Base-by-base conservation (phyloP, 2,888 invertebrate species). In the Clepsis dumicolana region DNA sequence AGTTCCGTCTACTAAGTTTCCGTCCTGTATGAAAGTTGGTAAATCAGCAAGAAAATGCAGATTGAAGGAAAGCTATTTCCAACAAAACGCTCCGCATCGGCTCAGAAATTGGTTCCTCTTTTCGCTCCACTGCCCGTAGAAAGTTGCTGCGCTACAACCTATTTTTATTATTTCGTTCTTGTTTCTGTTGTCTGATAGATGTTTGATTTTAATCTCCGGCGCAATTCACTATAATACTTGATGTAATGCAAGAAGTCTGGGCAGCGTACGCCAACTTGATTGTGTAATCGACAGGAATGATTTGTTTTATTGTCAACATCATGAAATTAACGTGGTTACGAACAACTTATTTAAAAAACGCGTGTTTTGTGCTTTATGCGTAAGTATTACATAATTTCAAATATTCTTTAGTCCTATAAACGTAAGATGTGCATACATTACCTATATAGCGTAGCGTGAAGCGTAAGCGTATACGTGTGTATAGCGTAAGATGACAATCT, bases 21-120 rank as follows among this genome's bases (percentile, higher is more conserved):
- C 77, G 80, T 74, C 85, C 84, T 82, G 79, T 87, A 90, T 88
- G 89, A 88, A 92, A 93, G 88, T 93, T 93, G 89, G 91, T 91
- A 93, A 93, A 93, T 93, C 93, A 93, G 93, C 93, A 93, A 92
- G 93, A 92, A 93, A 93, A 93, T 93, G 93, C 91, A 93, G 93
- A 93, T 93, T 91, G 91, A 91, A 92, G 90, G 89, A 90, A 91
- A 91, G 92, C 93, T 91, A 93, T 93, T 93, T 91, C 88, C 91
- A 92, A 93, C 91, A 91, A 93, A 93, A 93, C 87, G 92, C 83
- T 89, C 87, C 86, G 85, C 88, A 90, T 89, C 90, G 92, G 90
- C 90, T 85, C 91, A 88, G 91, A 93, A 91, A 92, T 93, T 93
- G 93, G 91, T 93, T 91, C 88, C 83, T 86, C 87, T 86, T 82